These are phyloP conservation scores for Heteropelma amictum DNA, from an alignment of 2,888 invertebrate species.

Conservation along the genomic window DNA sequence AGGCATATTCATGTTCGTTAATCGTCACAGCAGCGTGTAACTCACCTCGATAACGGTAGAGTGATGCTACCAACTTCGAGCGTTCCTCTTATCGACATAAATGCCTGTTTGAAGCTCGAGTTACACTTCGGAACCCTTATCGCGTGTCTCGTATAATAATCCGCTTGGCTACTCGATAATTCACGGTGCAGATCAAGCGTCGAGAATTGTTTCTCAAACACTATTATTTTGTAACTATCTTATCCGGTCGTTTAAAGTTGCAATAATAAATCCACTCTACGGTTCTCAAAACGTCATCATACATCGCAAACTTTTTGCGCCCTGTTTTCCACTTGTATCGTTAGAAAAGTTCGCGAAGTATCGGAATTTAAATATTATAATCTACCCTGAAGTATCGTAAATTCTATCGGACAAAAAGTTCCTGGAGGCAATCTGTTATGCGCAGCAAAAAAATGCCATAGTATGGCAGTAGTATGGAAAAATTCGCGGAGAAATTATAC, in stretches of 20 bases:
- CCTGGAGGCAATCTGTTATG: no score
- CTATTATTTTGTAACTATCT: slow-evolving; percentile 1
- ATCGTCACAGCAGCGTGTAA: background rate
- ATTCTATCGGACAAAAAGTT: no score
- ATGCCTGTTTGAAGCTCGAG: slow-evolving; percentile 28
- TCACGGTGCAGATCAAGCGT: slow-evolving; percentile 26
- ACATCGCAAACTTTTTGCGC: background rate
- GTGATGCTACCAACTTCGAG: slow-evolving; percentile 13
- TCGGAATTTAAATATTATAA: no score
- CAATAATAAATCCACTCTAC: background rate
- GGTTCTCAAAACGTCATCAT: background rate
- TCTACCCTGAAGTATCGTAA: no score
- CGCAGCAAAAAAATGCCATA: no score
- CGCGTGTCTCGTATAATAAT: slow-evolving; percentile 42
- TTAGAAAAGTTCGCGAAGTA: background rate
- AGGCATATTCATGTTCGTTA: background rate
- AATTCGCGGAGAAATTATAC: no score
- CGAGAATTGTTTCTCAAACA: slow-evolving; percentile 18
- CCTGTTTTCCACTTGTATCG: background rate
- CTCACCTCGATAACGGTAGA: background rate
- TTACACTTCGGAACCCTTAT: slow-evolving; percentile 29
- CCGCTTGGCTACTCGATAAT: slow-evolving; percentile 26
- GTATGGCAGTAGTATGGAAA: no score
- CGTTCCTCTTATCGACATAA: slow-evolving; percentile 34
- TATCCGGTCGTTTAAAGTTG: no score